phyloP scores from a whole-genome alignment of 1,140 invertebrate genomes.

The Rhopalosiphum maidis region DNA sequence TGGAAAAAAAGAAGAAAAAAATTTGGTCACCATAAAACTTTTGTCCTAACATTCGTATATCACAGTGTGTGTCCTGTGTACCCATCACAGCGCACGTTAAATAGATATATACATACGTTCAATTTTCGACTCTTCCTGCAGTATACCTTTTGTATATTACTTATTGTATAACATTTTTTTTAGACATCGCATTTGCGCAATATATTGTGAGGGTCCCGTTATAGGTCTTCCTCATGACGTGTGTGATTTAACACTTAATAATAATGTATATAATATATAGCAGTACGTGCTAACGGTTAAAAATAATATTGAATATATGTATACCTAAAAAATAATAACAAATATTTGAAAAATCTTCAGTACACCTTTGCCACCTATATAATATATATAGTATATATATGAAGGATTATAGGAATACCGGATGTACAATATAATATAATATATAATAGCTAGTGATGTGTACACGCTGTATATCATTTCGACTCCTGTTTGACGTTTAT shows the following conservation, averaged over 20 bases:
- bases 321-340: neutral
- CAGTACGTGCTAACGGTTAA: neutral
- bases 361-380: neutral
- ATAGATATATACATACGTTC: neutral
- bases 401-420: neutral
- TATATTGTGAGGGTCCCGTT: conserved; percentile 7
- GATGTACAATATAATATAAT: neutral
- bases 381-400: neutral
- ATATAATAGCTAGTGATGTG: too few relatives aligned
- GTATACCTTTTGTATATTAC: conserved; percentile 1
- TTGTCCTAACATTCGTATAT: neutral
- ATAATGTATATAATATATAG: neutral
- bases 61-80: conserved; percentile 13
- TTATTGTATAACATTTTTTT: neutral
- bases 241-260: neutral
- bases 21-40: conserved; percentile 26
- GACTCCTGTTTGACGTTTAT: neutral
- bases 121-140: conserved; percentile 1
- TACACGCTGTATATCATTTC: neutral
- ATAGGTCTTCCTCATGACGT: neutral
- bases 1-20: neutral
- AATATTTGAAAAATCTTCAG: neutral
- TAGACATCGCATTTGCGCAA: conserved; percentile 37
- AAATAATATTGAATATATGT: neutral
- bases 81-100: neutral